Conservation (phyloP, 2,888 invertebrate species). For the Bugulina stolonifera region DNA sequence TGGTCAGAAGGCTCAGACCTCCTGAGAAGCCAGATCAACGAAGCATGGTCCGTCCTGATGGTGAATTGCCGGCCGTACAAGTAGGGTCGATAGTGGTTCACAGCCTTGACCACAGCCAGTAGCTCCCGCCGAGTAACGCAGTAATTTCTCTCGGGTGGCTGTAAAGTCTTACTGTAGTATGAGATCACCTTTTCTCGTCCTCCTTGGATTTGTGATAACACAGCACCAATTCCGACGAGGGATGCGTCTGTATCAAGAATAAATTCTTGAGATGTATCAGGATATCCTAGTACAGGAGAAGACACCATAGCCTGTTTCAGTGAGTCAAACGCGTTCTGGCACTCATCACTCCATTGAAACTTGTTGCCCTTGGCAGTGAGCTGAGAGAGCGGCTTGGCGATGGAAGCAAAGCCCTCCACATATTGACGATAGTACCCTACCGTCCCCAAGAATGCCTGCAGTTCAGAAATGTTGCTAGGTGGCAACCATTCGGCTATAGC, state of each 20-base stretch:
- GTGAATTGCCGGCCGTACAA: background rate
- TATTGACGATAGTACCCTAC: slow-evolving; percentile 11
- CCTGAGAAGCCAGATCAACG: background rate
- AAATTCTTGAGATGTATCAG: background rate
- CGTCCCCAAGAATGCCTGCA: background rate
- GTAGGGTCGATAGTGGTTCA: background rate
- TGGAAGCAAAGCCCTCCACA: slow-evolving; percentile 17
- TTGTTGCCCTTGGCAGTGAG: background rate
- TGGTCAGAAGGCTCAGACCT: background rate
- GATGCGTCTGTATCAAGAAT: slow-evolving; percentile 7
- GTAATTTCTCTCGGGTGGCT: background rate
- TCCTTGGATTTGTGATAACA: slow-evolving; percentile 1
- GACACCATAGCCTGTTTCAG: background rate
- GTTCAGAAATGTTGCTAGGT: background rate
- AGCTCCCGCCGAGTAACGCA: background rate
- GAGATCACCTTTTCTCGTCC: background rate
- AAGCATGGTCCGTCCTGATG: background rate
- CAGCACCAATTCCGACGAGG: background rate
- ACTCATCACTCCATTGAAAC: background rate
- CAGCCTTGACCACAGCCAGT: slow-evolving; percentile 2
- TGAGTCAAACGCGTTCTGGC: background rate
- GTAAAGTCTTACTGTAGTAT: background rate
- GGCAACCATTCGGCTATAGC: background rate
- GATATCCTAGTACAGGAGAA: background rate
- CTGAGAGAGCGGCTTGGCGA: slow-evolving; percentile 15